Conservation (phyloP, 2,113 vertebrate genomes). For the Verasper variegatus region DNA sequence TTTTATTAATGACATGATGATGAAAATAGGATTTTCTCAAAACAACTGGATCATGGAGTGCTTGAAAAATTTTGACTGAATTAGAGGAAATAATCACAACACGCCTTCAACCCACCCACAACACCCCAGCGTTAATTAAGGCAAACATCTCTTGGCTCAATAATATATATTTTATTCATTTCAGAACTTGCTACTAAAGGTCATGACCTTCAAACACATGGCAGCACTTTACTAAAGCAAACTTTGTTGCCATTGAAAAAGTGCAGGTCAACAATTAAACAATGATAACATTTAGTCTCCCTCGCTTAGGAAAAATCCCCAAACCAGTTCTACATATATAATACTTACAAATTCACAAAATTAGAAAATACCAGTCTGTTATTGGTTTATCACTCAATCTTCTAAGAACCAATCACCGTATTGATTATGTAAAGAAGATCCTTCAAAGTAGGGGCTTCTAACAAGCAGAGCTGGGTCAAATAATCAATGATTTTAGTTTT, state of each 20-base stretch:
- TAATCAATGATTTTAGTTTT: constrained; percentile 7
- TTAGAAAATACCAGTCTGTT: constrained; percentile 1
- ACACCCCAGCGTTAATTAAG: background rate
- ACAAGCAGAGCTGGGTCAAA: constrained; percentile 21
- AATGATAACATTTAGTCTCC: constrained; percentile 7
- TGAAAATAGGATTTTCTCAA: background rate
- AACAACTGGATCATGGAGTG: constrained; percentile 32
- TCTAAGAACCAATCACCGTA: background rate
- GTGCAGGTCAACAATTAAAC: background rate
- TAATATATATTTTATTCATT: background rate
- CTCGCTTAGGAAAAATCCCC: constrained; percentile 15
- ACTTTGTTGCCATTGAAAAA: constrained; percentile 7
- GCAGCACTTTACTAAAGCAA: background rate
- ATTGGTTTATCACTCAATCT: background rate
- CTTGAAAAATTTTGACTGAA: constrained; percentile 11
- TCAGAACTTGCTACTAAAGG: background rate
- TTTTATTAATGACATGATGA: constrained; percentile 42
- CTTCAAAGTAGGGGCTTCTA: background rate
- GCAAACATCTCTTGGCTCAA: background rate
- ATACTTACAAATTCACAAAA: background rate
- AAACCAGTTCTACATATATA: background rate
- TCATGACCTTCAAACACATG: constrained; percentile 1
- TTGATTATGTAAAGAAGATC: constrained; percentile 1
- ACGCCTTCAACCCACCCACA: background rate
- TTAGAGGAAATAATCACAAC: background rate